phyloP scores from a whole-genome alignment of 92 coral and sea anemone genomes.

The Isaurus tuberculatus region DNA sequence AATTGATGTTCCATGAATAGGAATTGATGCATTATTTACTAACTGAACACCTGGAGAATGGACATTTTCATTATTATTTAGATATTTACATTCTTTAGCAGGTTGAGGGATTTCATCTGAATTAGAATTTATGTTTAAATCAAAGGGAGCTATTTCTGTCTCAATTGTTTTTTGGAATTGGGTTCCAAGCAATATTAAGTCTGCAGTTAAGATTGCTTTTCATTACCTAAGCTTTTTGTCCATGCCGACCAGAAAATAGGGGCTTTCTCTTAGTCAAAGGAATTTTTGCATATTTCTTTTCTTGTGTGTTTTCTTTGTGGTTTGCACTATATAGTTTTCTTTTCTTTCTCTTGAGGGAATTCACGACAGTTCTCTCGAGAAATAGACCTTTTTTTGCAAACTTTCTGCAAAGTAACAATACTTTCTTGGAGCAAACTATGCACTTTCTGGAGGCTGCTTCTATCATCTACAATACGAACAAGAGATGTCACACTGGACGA shows the following conservation, averaged over 20 bases:
- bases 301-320: neutral
- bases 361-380: neutral
- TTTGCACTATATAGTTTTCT: no score
- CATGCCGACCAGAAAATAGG: neutral
- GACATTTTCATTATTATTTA: neutral
- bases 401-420: neutral
- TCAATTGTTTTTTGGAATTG: slow-evolving; percentile 2
- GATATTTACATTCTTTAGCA: neutral
- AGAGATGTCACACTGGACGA: neutral
- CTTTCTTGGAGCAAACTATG: neutral
- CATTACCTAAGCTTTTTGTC: neutral
- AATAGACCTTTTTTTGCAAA: neutral
- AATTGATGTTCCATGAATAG: no score
- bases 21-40: neutral
- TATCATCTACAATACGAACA: neutral
- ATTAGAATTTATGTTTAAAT: neutral
- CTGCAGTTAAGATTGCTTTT: neutral
- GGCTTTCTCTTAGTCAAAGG: neutral
- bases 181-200: neutral
- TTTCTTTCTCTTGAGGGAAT: neutral
- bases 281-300: neutral
- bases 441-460: neutral
- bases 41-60: neutral
- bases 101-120: neutral
- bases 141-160: neutral